Evolutionary conservation across 2,113 vertebrate genomes (phyloP).

Genomic region (Crotalus viridis): DNA sequence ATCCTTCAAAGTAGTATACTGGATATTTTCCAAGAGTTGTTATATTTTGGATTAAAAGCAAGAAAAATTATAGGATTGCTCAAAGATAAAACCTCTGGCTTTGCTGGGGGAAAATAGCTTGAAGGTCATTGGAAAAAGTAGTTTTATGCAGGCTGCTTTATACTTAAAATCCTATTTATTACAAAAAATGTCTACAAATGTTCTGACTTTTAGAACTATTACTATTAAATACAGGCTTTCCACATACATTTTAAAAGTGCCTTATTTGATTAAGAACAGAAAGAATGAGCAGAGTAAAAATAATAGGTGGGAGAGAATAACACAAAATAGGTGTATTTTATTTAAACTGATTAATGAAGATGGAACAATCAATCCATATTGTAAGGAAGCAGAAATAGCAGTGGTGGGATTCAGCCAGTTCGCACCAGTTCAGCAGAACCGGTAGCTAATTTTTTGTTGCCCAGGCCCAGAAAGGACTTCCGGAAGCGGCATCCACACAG

Average conservation of each 20-base stretch:
- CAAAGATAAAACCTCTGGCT: neutral
- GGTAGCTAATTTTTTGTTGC: too few species aligned
- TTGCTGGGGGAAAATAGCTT: neutral
- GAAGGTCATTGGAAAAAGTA: conserved; percentile 8
- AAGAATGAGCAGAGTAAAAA: neutral
- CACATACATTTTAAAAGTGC: neutral
- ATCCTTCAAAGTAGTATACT: neutral
- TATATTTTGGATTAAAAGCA: conserved; percentile 22
- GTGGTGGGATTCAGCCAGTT: too few species aligned
- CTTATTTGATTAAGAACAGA: neutral
- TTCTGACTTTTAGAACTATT: neutral
- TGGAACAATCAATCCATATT: neutral
- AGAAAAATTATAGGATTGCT: neutral
- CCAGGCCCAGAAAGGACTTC: too few species aligned
- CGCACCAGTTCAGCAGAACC: too few species aligned
- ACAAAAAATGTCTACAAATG: neutral
- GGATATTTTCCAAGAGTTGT: neutral
- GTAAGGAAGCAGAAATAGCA: neutral
- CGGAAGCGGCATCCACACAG: too few species aligned
- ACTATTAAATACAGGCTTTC: neutral
- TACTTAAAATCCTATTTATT: conserved; percentile 7
- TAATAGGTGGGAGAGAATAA: neutral
- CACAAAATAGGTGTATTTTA: neutral
- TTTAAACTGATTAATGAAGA: neutral
- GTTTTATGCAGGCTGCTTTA: neutral